phyloP scores from a whole-genome alignment of 2,797 vertebrate genomes.

The Scleropages formosus region DNA sequence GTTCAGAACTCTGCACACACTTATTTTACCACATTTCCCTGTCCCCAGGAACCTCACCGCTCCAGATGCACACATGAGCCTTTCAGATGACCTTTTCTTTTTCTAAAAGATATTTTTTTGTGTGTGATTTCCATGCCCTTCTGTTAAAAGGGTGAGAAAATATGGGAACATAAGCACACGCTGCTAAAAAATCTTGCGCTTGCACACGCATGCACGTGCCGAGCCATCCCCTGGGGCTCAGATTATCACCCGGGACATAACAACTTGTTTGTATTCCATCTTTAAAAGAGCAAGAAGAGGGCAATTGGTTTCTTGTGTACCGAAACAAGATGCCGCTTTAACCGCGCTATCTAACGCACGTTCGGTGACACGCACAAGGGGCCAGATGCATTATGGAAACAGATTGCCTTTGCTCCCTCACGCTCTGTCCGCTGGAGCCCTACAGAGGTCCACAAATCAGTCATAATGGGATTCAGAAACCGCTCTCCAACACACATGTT shows the following conservation, averaged over 20 bases:
- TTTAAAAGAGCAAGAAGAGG: neutral
- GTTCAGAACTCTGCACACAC: no score
- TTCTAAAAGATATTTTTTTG: neutral
- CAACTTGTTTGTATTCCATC: slow-evolving; percentile 17
- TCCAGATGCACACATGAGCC: no score
- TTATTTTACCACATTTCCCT: no score
- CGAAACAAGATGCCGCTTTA: slow-evolving; percentile 23
- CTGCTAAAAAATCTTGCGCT: no score
- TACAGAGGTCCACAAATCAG: slow-evolving; percentile 15
- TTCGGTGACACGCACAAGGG: slow-evolving; percentile 18
- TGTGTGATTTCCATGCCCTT: neutral
- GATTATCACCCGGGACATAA: neutral
- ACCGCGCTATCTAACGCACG: neutral
- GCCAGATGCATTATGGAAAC: slow-evolving; percentile 29
- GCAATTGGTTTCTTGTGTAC: slow-evolving; percentile 15
- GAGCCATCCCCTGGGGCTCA: neutral
- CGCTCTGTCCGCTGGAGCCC: neutral
- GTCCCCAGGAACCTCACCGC: no score
- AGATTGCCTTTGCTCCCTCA: slow-evolving; percentile 22
- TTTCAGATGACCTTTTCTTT: neutral
- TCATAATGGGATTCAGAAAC: neutral
- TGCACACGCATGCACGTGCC: neutral
- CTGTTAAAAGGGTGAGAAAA: neutral
- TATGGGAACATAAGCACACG: no score
- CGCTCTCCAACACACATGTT: neutral